Conservation (phyloP, 2,113 vertebrate genomes). For the Microcebus griseorufus region DNA sequence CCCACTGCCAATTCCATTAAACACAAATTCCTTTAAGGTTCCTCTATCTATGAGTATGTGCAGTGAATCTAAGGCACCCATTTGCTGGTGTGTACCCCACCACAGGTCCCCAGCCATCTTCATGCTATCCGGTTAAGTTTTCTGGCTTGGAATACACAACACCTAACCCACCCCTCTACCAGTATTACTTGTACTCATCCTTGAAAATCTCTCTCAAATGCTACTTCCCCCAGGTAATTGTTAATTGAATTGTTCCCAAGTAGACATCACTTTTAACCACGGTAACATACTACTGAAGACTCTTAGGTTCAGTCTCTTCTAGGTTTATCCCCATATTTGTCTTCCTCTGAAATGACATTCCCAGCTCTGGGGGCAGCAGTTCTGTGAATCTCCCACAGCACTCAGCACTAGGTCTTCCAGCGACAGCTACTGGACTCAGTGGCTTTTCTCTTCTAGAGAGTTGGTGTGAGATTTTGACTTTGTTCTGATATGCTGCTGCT, state of each 20-base stretch:
- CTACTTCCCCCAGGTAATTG: neutral
- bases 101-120: neutral
- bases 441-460: neutral
- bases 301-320: neutral
- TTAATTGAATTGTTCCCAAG: neutral
- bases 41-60: neutral
- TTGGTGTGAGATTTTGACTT: neutral
- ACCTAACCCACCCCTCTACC: too few species aligned
- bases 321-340: neutral
- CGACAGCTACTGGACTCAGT: rapidly evolving
- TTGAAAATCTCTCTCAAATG: neutral
- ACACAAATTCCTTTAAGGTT: neutral
- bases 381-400: neutral
- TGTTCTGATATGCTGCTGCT: neutral
- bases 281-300: neutral
- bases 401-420: neutral
- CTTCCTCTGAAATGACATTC: neutral
- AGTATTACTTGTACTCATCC: neutral
- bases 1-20: neutral
- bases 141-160: neutral
- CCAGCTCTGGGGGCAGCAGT: neutral
- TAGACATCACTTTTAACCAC: neutral
- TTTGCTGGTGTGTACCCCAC: too few species aligned
- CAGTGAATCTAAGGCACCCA: rapidly evolving
- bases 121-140: neutral